Percentiles rank a stretch among this genome's conserved stretches.
Conservation (phyloP, 2,113 vertebrate species). For the Plecotus auritus region DNA sequence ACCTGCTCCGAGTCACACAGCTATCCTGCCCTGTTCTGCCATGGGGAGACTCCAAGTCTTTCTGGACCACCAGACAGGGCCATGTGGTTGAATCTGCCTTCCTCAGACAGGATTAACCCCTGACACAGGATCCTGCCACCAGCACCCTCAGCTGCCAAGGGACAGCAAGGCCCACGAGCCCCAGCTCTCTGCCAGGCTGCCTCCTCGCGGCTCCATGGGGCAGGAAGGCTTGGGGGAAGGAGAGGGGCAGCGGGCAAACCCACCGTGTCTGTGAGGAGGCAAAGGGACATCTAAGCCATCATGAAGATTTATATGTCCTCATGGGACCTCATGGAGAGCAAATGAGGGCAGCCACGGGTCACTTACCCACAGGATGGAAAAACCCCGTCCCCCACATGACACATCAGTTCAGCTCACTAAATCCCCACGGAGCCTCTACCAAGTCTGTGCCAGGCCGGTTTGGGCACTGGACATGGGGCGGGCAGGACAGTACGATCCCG, state of each 20-base stretch:
- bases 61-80: background rate
- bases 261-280: background rate
- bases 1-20: background rate
- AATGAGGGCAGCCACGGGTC: background rate
- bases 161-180: background rate
- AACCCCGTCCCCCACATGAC: background rate
- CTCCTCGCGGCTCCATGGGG: background rate
- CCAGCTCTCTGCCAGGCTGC: background rate
- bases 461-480: background rate
- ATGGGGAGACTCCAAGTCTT: accelerated
- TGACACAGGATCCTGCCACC: background rate
- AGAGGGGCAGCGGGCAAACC: too few species aligned
- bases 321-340: background rate
- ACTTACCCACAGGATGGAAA: background rate
- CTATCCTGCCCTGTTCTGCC: background rate
- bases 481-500: background rate
- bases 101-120: background rate
- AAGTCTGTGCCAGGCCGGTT: background rate
- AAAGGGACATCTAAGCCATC: background rate
- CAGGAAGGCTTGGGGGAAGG: background rate
- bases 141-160: background rate
- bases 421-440: background rate
- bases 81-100: background rate
- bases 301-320: background rate
- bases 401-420: background rate